Evolutionary conservation across 2,113 vertebrate species (phyloP).

Genomic region (Uria aalge): DNA sequence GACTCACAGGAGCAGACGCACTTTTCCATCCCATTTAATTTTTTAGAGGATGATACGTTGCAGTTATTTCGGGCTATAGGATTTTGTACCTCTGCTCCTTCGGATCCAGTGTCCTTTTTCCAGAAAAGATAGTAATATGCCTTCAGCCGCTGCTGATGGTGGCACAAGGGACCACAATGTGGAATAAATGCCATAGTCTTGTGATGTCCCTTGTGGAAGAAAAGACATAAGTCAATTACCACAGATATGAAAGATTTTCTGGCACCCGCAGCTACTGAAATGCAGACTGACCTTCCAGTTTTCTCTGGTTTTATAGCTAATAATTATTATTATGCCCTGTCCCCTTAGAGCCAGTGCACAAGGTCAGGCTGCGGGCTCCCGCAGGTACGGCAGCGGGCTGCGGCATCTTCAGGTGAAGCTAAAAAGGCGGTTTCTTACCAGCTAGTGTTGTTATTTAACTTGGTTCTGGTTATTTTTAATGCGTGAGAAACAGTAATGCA

Average conservation of each 20-base stretch:
- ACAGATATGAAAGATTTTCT: neutral
- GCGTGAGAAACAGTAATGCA: fast-evolving
- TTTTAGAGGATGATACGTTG: neutral
- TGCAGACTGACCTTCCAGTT: constrained; percentile 22
- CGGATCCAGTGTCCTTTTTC: neutral
- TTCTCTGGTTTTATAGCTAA: neutral
- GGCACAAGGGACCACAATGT: neutral
- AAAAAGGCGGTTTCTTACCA: neutral
- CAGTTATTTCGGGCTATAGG: neutral
- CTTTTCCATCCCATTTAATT: neutral
- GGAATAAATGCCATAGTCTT: neutral
- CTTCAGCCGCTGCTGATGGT: neutral
- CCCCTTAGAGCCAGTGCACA: neutral
- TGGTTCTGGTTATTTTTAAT: neutral
- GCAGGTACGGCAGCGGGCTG: neutral
- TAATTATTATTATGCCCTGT: neutral
- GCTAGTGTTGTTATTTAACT: fast-evolving
- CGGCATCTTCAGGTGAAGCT: neutral
- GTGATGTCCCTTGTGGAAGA: neutral
- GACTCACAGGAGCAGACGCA: fast-evolving
- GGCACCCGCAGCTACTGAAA: neutral
- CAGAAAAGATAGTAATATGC: fast-evolving
- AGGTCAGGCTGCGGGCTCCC: neutral
- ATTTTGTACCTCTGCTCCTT: neutral
- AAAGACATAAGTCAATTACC: neutral